Evolutionary conservation across 2,888 invertebrate genomes (phyloP), one percentile per base, ranked within the genome.

Genomic region (Drepana falcataria): DNA sequence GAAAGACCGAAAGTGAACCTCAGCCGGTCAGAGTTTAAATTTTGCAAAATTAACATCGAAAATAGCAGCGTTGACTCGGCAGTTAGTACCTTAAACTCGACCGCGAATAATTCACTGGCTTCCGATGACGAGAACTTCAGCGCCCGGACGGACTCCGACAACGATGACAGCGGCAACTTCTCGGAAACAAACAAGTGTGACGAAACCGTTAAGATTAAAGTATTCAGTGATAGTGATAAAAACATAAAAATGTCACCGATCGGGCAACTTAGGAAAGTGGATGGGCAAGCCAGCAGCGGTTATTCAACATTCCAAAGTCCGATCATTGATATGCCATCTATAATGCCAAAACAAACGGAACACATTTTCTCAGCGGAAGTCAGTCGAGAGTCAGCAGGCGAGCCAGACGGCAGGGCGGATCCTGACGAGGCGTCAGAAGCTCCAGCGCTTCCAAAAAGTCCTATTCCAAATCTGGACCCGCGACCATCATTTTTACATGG

Each of bases 341-440:
- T 91, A 61, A 73, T 91, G 60, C 85, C 91, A 5, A 91, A 91
- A 72, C 80, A 82, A 59, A 65, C 80, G 48, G 89, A 89, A 63
- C 75, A 75, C 58, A 74, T 91, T 53, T 91, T 91, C 72, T 90
- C 91, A 7, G 86, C 87, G n/a, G 91, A 92, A 72, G 93, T 93
- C 52, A 95, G 95, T 75, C 91, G 96, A 37, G 96, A 96, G 72
- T 85, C 95, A 63, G 96, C 96, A 5, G 96, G 96, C 5, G 96
- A 96, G 71, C 96, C 96, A 0, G 96, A 96, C 71, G 96, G 96
- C n/a, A 93, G 95, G 66, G 96, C 96, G 9, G 96, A 96, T 83
- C 95, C 96, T 1, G 96, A 95, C 70, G 94, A 94, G 48, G 84
- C 92, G 1, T 90, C 90, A 35, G 94, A 94, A 77, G 93, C 95